Conservation (phyloP, 2,113 vertebrate species). For the Carettochelys insculpta region DNA sequence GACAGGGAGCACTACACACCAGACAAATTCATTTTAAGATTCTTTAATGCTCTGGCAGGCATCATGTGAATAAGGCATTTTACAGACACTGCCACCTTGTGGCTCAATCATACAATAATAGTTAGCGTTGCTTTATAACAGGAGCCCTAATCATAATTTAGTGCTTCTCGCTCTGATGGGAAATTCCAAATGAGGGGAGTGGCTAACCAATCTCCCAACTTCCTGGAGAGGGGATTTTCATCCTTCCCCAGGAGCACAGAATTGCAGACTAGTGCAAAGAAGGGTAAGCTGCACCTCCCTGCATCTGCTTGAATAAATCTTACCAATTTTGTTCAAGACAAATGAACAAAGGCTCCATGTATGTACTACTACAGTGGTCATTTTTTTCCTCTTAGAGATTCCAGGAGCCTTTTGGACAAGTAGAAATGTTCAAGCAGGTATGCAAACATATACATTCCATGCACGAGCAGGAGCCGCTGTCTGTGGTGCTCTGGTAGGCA, state of each 20-base stretch:
- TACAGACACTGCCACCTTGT: not conserved
- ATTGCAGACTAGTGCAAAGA: not conserved
- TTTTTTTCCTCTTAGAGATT: constrained; percentile 30
- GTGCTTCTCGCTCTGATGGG: not conserved
- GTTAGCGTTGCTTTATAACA: not conserved
- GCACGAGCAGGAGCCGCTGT: constrained; percentile 35
- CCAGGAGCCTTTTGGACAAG: not conserved
- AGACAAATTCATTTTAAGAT: too few species aligned
- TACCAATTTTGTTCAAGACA: constrained; percentile 31
- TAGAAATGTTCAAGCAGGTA: constrained; percentile 34
- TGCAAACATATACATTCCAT: constrained; percentile 28
- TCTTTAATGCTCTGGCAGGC: not conserved
- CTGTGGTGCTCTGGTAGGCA: constrained; percentile 33
- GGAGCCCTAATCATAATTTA: not conserved
- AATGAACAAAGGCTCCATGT: constrained; percentile 22
- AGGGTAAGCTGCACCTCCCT: not conserved
- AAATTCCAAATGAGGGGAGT: not conserved
- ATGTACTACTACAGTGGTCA: constrained; percentile 25
- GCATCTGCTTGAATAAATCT: not conserved
- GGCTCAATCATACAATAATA: not conserved
- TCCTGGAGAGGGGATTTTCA: not conserved
- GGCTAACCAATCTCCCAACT: not conserved
- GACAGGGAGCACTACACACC: too few species aligned
- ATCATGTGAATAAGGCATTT: not conserved
- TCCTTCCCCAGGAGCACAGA: not conserved